phyloP scores from a whole-genome alignment of 64 coral and sea anemone species.

The Exaiptasia diaphana region DNA sequence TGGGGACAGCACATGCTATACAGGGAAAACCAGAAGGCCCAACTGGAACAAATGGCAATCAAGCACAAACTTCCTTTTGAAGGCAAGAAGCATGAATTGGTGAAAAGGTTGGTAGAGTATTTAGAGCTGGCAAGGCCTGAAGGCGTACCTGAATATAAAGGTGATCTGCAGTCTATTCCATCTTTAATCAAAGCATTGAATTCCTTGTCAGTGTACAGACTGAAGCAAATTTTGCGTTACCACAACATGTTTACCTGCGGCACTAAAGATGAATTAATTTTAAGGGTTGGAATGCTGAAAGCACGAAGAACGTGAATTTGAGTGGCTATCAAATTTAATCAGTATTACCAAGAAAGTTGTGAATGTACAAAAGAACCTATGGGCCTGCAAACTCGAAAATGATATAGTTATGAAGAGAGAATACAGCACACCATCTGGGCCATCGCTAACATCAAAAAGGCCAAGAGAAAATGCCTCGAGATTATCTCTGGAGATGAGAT shows the following conservation, averaged over 20 bases:
- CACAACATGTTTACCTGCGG: slow-evolving; percentile 17
- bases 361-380: neutral
- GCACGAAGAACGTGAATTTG: neutral
- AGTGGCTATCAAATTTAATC: neutral
- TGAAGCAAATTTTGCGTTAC: neutral
- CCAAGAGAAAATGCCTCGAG: neutral
- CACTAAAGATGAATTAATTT: slow-evolving; percentile 17
- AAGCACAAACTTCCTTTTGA: neutral
- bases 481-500: neutral
- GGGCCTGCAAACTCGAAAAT: neutral
- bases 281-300: slow-evolving; percentile 43
- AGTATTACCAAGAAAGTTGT: neutral
- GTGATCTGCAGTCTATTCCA: neutral
- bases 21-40: neutral
- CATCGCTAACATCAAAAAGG: neutral
- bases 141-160: neutral
- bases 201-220: neutral
- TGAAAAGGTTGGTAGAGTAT: neutral
- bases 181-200: neutral
- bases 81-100: slow-evolving; percentile 37
- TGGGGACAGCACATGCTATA: slow-evolving; percentile 13
- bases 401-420: neutral
- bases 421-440: neutral
- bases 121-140: neutral
- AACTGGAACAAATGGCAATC: slow-evolving; percentile 8